Evolutionary conservation across 2,797 vertebrate genomes (phyloP).

Genomic region (Notoglanidium macrostoma): DNA sequence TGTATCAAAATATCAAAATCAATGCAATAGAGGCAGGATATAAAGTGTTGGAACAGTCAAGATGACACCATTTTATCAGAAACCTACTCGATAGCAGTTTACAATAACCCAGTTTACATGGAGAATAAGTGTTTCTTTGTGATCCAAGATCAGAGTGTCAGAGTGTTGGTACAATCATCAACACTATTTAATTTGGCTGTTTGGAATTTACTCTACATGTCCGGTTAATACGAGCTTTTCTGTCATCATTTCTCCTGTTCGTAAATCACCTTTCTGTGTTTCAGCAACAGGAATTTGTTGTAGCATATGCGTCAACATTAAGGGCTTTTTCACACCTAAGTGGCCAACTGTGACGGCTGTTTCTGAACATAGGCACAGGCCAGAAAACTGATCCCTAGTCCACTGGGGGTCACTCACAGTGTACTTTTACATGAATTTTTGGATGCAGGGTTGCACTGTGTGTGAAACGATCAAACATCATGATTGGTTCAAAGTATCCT

Average conservation of each 20-base stretch:
- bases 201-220: neutral
- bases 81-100: neutral
- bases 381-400: neutral
- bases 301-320: neutral
- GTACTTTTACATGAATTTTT: slow-evolving; percentile 3
- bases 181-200: neutral
- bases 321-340: slow-evolving; percentile 3
- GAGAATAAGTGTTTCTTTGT: neutral
- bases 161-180: neutral
- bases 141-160: neutral
- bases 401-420: neutral
- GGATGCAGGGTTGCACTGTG: neutral
- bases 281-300: slow-evolving; percentile 3
- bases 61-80: neutral
- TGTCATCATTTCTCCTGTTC: neutral
- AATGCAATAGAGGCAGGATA: neutral
- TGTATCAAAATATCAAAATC: neutral
- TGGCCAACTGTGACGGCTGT: slow-evolving; percentile 5
- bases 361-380: neutral
- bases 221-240: neutral
- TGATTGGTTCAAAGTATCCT: neutral
- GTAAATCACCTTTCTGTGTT: neutral
- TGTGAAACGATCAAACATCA: slow-evolving; percentile 2
- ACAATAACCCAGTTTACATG: neutral
- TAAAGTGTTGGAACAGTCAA: neutral